Conservation (phyloP, 1,140 invertebrate genomes). For the Pogonognathellus flavescens region DNA sequence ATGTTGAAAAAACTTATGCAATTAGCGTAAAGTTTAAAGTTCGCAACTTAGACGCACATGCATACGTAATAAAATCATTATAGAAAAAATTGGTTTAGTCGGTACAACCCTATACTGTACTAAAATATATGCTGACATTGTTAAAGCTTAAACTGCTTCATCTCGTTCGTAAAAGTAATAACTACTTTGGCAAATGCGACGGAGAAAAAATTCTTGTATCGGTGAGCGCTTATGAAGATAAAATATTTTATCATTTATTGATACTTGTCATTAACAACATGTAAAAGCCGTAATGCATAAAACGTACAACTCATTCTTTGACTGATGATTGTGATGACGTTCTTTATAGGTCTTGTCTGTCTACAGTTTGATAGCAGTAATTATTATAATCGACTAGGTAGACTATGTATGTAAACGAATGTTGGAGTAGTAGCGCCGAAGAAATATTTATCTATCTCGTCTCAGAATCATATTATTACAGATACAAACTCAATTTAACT, state of each 20-base stretch:
- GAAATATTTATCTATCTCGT: background rate
- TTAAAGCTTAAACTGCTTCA: no score
- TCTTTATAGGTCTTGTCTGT: conserved; percentile 3
- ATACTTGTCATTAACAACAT: conserved; percentile 16
- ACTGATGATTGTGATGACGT: no score
- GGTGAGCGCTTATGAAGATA: no score
- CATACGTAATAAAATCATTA: background rate
- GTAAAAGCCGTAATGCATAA: background rate
- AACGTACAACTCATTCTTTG: background rate
- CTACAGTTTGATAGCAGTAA: conserved; percentile 5
- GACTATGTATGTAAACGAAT: background rate
- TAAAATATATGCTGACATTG: no score
- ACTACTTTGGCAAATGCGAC: no score
- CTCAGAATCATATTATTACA: background rate
- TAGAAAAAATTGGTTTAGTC: background rate
- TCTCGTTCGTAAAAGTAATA: no score
- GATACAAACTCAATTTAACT: no score
- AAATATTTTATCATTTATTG: background rate
- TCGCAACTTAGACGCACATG: background rate
- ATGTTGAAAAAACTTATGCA: background rate
- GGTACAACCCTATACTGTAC: no score
- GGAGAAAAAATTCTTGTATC: background rate
- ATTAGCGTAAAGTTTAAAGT: conserved; percentile 1
- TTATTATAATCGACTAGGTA: conserved; percentile 19
- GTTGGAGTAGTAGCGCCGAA: background rate